These are phyloP conservation scores for Aspidapion aeneum DNA, from an alignment of 2,888 invertebrate species.

Conservation along the genomic window DNA sequence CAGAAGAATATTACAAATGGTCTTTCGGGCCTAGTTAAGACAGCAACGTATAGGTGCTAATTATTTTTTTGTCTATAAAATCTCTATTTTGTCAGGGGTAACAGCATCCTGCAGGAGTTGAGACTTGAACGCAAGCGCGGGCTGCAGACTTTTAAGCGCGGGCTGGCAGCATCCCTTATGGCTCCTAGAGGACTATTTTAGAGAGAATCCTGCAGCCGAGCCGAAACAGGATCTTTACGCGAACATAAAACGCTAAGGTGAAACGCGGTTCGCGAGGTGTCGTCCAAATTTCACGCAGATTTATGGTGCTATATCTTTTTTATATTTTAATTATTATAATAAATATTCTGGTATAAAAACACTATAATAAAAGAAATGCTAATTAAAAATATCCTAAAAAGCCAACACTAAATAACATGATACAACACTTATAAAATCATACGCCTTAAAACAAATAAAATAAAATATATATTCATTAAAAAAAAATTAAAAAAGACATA, in stretches of 20 bases:
- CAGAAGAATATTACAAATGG: too few relatives aligned
- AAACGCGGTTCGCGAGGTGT: too few relatives aligned
- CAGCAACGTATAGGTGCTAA: too few relatives aligned
- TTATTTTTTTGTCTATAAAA: too few relatives aligned
- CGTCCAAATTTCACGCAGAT: too few relatives aligned
- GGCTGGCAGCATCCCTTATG: neutral
- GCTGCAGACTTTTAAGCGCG: constrained; percentile 38
- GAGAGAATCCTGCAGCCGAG: neutral
- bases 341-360: too few relatives aligned
- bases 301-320: neutral
- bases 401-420: neutral
- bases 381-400: neutral
- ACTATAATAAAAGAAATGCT: too few relatives aligned
- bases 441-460: neutral
- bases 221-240: too few relatives aligned
- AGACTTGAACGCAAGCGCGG: constrained; percentile 31
- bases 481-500: too few relatives aligned
- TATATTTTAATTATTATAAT: too few relatives aligned
- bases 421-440: neutral
- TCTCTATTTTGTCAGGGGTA: neutral
- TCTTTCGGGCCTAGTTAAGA: too few relatives aligned
- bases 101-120: constrained; percentile 15
- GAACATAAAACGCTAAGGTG: too few relatives aligned
- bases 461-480: neutral
- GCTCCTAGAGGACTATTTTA: neutral